Base-by-base conservation (phyloP, 2,888 invertebrate species). In the Cerastis rubricosa region DNA sequence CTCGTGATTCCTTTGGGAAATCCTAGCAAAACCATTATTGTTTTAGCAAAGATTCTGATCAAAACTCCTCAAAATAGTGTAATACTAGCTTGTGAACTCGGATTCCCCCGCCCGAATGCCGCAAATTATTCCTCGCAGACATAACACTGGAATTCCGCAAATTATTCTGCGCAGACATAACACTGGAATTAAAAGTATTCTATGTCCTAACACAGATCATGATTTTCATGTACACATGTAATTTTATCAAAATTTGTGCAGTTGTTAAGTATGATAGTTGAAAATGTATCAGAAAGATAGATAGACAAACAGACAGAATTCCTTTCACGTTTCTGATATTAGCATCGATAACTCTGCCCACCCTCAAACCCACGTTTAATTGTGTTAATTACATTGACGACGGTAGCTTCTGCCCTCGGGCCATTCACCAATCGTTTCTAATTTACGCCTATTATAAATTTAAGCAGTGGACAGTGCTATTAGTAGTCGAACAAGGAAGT, bases 401-500 rank as follows among this genome's bases (percentile, higher is more conserved):
- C 57, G 45, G 45, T 57, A 63, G 35, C 29, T 12, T 19, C 17
- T 14, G 63, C 75, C 57, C 76, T 69, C 45, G 22, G 57, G n/a
- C 68, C 49, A 70, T 78, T 84, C 73, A 84, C 40, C 57, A 71
- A 83, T 80, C 54, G 71, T 54, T 54, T n/a, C 47, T 73, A 68
- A 81, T 86, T 74, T 61, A 84, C 63, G 65, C 54, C 70, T 68
- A 64, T 70, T 81, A 86, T 86, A 77, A 86, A 84, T 85, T 77
- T 75, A 71, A 78, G 47, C n/a, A 22, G 57, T 63, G 47, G 84
- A 78, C 82, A 76, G 57, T 22, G 51, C 77, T 80, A 84, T 80
- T 80, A 79, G 71, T 81, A 76, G 63, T 45, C 64, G 6, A 72
- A 82, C 69, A 29, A 84, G 86, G 84, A 87, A 85, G 80, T 63